Percentiles rank a stretch among this genome's conserved stretches.
phyloP scores from a whole-genome alignment of 2,888 invertebrate genomes.

The Stenodera caucasica region DNA sequence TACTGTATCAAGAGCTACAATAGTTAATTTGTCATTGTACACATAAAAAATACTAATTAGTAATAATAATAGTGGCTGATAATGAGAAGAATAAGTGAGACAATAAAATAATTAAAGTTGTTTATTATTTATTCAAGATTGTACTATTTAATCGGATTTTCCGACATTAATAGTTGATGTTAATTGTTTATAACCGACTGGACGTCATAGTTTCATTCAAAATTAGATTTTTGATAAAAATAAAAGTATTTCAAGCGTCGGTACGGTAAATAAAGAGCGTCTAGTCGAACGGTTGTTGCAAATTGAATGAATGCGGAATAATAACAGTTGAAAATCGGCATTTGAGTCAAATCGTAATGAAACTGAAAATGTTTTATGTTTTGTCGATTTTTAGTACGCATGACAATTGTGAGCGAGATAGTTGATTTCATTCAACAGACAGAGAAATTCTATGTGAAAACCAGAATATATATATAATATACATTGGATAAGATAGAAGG shows the following conservation, averaged over 20 bases:
- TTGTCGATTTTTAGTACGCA: constrained; percentile 42
- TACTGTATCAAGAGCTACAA: no score
- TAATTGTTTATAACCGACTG: no score
- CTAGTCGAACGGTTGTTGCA: neutral
- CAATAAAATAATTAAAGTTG: no score
- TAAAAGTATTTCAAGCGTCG: neutral
- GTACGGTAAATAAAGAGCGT: neutral
- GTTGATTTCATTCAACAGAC: constrained; percentile 51
- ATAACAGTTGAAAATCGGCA: constrained; percentile 11
- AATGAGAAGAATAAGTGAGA: no score
- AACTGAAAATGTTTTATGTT: constrained; percentile 19
- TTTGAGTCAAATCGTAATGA: constrained; percentile 43
- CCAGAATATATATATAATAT: constrained; percentile 1
- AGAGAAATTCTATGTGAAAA: constrained; percentile 34
- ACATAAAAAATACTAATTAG: no score
- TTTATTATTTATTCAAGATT: no score
- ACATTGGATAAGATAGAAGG: constrained; percentile 25
- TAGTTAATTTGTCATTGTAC: no score
- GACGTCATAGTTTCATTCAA: no score
- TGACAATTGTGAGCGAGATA: constrained; percentile 50
- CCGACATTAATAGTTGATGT: no score
- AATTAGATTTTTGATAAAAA: no score
- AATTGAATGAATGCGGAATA: neutral
- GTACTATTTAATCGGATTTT: no score
- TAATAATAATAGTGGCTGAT: no score